A percentile compares a stretch with the other conserved stretches of the same genome.
These are phyloP conservation scores for Tetramorium alpestre DNA, from an alignment of 1,140 invertebrate genomes.

Conservation along the genomic window DNA sequence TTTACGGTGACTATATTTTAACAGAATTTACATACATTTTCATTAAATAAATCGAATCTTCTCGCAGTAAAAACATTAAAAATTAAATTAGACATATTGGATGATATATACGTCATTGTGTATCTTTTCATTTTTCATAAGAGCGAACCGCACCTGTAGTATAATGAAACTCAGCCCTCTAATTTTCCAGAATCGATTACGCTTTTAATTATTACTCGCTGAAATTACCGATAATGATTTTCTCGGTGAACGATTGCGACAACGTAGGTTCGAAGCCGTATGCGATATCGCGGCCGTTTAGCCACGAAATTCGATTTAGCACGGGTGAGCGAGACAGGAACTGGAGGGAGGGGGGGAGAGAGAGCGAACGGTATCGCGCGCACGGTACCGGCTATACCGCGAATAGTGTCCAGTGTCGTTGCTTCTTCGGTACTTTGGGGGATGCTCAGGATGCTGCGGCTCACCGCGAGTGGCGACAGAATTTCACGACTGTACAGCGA, in stretches of 20 bases:
- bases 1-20: slow-evolving; percentile 34
- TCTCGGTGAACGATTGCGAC: slow-evolving; percentile 15
- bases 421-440: not conserved
- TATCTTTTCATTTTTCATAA: not conserved
- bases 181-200: slow-evolving; percentile 34
- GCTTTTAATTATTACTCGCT: slow-evolving; percentile 24
- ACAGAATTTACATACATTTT: slow-evolving; percentile 45
- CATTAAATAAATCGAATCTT: slow-evolving; percentile 16
- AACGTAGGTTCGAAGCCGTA: not conserved
- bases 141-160: not conserved
- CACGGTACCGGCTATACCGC: not conserved
- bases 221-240: slow-evolving; percentile 48
- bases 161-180: not conserved
- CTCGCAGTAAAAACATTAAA: slow-evolving; percentile 14
- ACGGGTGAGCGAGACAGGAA: not conserved
- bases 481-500: slow-evolving; percentile 36
- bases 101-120: not conserved
- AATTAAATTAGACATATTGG: not conserved
- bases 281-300: slow-evolving; percentile 48
- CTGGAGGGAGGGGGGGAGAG: not conserved
- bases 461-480: slow-evolving; percentile 37
- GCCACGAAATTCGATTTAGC: slow-evolving; percentile 38
- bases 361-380: not conserved
- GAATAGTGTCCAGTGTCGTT: slow-evolving; percentile 22
- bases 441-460: slow-evolving; percentile 52